A percentile compares a stretch with the other conserved stretches of the same genome.
Evolutionary conservation across 2,888 invertebrate species (phyloP).

Genomic region (Drosophila mettleri): DNA sequence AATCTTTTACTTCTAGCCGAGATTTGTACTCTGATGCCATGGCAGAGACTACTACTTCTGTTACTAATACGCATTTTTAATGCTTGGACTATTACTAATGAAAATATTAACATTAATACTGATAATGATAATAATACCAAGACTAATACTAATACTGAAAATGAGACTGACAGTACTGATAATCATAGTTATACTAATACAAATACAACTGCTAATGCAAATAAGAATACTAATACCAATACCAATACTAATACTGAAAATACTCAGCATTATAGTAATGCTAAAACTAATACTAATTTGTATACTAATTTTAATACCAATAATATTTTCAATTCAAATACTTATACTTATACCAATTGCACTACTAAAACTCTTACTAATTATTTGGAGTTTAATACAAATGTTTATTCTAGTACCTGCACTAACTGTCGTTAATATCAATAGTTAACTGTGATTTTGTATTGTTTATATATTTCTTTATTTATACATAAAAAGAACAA

Average conservation of each 20-base stretch:
- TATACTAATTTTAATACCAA: neutral
- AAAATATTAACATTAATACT: neutral
- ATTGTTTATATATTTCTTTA: neutral
- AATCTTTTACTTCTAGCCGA: neutral
- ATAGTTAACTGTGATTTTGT: too few species aligned
- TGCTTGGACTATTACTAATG: neutral
- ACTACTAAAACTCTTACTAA: too few species aligned
- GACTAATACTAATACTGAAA: too few species aligned
- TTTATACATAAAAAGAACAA: too few species aligned
- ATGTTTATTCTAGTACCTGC: too few species aligned
- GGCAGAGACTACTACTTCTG: neutral
- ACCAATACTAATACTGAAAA: too few species aligned
- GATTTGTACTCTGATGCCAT: neutral
- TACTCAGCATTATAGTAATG: too few species aligned
- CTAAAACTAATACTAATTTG: neutral
- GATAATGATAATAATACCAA: neutral
- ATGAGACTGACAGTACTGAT: neutral
- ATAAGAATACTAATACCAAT: too few species aligned
- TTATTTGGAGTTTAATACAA: neutral
- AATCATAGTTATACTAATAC: neutral
- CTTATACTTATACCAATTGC: too few species aligned
- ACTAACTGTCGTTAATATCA: too few species aligned
- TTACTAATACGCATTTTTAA: too few species aligned
- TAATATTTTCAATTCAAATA: neutral
- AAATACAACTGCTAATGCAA: too few species aligned